Percentiles rank a stretch among this genome's conserved stretches.
phyloP scores from a whole-genome alignment of 2,113 vertebrate species.

The Morphnarchus princeps region DNA sequence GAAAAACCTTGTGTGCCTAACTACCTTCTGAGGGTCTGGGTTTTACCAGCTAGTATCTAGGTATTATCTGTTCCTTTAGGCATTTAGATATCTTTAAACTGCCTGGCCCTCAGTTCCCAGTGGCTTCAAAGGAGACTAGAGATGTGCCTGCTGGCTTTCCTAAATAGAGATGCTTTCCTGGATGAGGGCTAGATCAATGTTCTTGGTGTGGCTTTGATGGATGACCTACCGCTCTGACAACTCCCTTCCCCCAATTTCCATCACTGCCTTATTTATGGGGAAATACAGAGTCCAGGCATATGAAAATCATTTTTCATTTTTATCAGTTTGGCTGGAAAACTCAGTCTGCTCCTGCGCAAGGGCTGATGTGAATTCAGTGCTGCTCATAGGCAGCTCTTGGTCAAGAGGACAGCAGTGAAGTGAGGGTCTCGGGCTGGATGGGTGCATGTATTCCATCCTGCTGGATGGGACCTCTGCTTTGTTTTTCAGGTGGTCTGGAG shows the following conservation, averaged over 20 bases:
- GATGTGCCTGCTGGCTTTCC: background rate
- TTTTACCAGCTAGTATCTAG: background rate
- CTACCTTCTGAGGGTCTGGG: background rate
- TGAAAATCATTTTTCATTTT: constrained; percentile 9
- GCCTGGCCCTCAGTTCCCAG: background rate
- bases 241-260: background rate
- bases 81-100: background rate
- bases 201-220: background rate
- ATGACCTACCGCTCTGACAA: background rate
- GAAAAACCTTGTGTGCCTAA: background rate
- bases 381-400: background rate
- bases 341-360: background rate
- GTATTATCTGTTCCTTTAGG: background rate
- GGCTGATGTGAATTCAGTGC: background rate
- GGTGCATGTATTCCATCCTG: background rate
- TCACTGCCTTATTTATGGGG: background rate
- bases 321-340: constrained; percentile 19
- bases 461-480: background rate
- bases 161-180: background rate
- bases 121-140: background rate
- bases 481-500: background rate
- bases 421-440: background rate
- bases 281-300: background rate
- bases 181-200: background rate
- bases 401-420: background rate